Evolutionary conservation across 2,797 vertebrate species (phyloP).

Genomic region (Coilia nasus): DNA sequence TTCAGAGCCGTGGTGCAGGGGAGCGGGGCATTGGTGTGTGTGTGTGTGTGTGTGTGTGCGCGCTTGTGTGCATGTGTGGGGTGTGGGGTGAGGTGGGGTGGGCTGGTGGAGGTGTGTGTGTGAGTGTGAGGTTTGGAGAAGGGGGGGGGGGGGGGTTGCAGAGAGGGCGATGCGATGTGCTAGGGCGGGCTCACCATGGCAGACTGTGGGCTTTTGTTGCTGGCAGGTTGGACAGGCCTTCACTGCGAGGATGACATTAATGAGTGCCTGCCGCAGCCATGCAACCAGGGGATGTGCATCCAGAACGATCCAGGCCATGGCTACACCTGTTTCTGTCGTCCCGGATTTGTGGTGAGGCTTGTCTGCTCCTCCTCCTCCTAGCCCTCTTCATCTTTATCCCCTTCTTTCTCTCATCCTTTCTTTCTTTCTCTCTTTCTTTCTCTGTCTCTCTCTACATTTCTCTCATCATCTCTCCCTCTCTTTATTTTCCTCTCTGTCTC

Average conservation of each 20-base stretch:
- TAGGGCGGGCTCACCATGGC: slow-evolving; percentile 53
- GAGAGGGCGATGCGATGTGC: neutral
- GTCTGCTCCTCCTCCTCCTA: slow-evolving; percentile 47
- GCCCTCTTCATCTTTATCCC: slow-evolving; percentile 36
- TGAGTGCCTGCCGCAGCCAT: slow-evolving; percentile 81
- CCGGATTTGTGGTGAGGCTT: slow-evolving; percentile 84
- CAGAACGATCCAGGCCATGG: slow-evolving; percentile 80
- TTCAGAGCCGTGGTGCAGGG: slow-evolving; percentile 71
- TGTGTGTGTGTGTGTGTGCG: slow-evolving; percentile 11
- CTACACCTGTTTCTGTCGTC: slow-evolving; percentile 84
- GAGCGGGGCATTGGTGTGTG: slow-evolving; percentile 50
- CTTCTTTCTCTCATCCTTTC: slow-evolving; percentile 12
- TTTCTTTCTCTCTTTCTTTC: slow-evolving; percentile 37
- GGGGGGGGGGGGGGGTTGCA: too few species aligned
- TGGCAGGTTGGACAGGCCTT: slow-evolving; percentile 84
- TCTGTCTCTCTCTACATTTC: slow-evolving; percentile 32
- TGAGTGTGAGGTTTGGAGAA: neutral
- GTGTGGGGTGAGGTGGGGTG: too few species aligned
- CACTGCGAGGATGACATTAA: slow-evolving; percentile 84
- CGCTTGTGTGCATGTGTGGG: neutral
- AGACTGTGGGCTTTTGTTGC: slow-evolving; percentile 78
- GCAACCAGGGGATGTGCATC: slow-evolving; percentile 81
- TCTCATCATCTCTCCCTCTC: slow-evolving; percentile 9
- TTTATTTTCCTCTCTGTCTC: too few species aligned
- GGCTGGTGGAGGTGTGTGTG: neutral